Conservation (phyloP, 2,888 invertebrate genomes). For the Rhabditoides inermis region DNA sequence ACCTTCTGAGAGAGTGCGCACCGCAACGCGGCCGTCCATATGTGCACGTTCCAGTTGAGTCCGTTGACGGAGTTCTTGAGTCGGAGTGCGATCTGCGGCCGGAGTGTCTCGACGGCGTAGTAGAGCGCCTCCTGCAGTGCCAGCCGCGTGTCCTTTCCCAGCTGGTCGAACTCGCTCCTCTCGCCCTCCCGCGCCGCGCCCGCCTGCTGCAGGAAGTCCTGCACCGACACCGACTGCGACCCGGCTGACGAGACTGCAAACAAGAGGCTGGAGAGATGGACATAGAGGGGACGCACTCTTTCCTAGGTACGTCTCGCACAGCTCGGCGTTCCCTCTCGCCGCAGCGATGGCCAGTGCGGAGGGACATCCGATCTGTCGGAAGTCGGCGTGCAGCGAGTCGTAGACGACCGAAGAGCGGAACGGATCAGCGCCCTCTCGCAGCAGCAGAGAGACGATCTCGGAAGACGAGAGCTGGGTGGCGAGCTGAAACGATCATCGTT, state of each 20-base stretch:
- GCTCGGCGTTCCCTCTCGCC: slow-evolving; percentile 69
- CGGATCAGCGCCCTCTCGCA: slow-evolving; percentile 78
- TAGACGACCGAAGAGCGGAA: slow-evolving; percentile 69
- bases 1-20: slow-evolving; percentile 76
- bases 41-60: slow-evolving; percentile 82
- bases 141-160: slow-evolving; percentile 7
- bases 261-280: neutral
- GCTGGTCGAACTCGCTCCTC: slow-evolving; percentile 9
- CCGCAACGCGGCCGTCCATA: slow-evolving; percentile 78
- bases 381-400: slow-evolving; percentile 16
- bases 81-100: slow-evolving; percentile 79
- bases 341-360: slow-evolving; percentile 82
- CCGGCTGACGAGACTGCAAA: slow-evolving; percentile 2
- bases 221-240: slow-evolving; percentile 55
- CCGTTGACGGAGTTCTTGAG: slow-evolving; percentile 63
- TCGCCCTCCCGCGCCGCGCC: slow-evolving; percentile 50
- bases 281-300: neutral
- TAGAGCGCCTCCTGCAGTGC: slow-evolving; percentile 72
- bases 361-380: slow-evolving; percentile 62
- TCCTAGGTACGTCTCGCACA: slow-evolving; percentile 2
- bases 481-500: slow-evolving; percentile 7
- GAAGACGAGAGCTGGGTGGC: slow-evolving; percentile 52
- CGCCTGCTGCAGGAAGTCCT: slow-evolving; percentile 82
- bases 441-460: slow-evolving; percentile 70
- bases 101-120: slow-evolving; percentile 81